phyloP scores from a whole-genome alignment of 2,888 invertebrate species.

The Scaptomyza tumidula region DNA sequence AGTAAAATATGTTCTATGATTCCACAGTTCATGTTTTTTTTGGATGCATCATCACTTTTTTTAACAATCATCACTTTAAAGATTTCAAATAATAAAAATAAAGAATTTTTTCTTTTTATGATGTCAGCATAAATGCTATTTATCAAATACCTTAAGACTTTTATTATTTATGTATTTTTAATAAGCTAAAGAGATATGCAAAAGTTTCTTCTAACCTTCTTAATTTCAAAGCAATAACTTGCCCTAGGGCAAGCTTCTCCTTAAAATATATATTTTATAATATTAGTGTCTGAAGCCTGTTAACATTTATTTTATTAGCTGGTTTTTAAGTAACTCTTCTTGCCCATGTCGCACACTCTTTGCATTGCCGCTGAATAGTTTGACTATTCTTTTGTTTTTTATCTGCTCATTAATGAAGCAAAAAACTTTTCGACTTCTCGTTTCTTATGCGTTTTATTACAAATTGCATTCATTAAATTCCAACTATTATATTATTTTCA shows the following conservation, averaged over 20 bases:
- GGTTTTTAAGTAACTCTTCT: not conserved
- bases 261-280: too few relatives aligned
- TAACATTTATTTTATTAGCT: conserved; percentile 33
- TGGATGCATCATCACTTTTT: too few relatives aligned
- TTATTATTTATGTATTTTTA: too few relatives aligned
- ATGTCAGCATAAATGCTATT: too few relatives aligned
- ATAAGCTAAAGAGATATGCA: too few relatives aligned
- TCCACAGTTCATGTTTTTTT: too few relatives aligned
- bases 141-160: too few relatives aligned
- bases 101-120: too few relatives aligned
- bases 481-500: conserved; percentile 23
- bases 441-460: conserved; percentile 38
- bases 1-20: too few relatives aligned
- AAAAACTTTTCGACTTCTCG: conserved; percentile 40
- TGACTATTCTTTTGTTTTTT: conserved; percentile 11
- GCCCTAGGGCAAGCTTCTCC: not conserved
- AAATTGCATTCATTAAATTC: conserved; percentile 52
- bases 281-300: conserved; percentile 1
- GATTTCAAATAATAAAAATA: too few relatives aligned
- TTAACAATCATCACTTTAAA: too few relatives aligned
- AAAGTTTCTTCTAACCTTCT: not conserved
- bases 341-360: not conserved
- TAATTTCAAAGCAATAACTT: not conserved
- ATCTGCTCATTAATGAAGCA: conserved; percentile 37
- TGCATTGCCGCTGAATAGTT: conserved; percentile 27